Conservation (phyloP, 2,888 invertebrate genomes). For the Diploptera punctata region DNA sequence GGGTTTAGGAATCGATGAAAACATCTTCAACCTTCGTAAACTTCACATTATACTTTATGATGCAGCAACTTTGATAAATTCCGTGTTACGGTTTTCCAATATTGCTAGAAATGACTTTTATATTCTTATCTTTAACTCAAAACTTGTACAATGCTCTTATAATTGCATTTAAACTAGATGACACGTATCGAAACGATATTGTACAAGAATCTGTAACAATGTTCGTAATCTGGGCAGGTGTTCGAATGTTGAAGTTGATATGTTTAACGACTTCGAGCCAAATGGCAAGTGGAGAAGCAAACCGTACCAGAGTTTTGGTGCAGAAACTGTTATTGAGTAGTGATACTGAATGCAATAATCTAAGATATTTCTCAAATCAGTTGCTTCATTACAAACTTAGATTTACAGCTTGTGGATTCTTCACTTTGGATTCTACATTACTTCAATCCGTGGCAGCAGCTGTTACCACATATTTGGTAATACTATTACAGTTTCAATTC, state of each 20-base stretch:
- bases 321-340: not conserved
- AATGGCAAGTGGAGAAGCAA: not conserved
- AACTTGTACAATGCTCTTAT: not conserved
- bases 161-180: not conserved
- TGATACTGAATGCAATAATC: not conserved
- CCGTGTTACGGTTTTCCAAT: not conserved
- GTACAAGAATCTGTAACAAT: not conserved
- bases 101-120: not conserved
- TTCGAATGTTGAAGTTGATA: not conserved
- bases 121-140: not conserved
- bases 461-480: constrained; percentile 20
- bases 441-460: constrained; percentile 6
- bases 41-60: not conserved
- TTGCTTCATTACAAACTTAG: not conserved
- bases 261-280: not conserved
- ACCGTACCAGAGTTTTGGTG: not conserved
- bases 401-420: constrained; percentile 18
- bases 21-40: not conserved
- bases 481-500: constrained; percentile 11
- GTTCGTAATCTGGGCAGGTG: not conserved
- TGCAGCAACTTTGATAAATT: not conserved
- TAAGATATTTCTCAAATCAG: not conserved
- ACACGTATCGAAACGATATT: not conserved
- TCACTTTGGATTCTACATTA: not conserved
- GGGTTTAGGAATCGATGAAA: not conserved